Percentiles rank a stretch among this genome's conserved stretches.
These are phyloP conservation scores for Macrotis lagotis DNA, from an alignment of 2,113 vertebrate genomes.

Conservation along the genomic window DNA sequence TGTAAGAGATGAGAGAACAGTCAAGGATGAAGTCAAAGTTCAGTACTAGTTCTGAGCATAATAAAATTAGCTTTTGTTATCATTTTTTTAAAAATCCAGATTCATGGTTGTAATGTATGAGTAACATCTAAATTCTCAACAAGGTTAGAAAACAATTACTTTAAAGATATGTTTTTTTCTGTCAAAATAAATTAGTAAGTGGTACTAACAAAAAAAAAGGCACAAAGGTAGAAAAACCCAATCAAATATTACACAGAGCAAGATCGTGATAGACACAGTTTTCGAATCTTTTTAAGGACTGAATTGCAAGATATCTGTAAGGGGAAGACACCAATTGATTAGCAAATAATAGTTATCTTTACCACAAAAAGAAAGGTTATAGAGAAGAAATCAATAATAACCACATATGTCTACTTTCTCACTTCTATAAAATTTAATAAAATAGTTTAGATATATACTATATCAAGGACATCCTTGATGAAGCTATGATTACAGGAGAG, in stretches of 20 bases:
- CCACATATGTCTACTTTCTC: not conserved
- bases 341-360: not conserved
- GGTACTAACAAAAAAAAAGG: not conserved
- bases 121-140: not conserved
- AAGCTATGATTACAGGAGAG: not conserved
- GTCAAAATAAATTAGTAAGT: not conserved
- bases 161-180: not conserved
- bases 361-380: not conserved
- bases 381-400: not conserved
- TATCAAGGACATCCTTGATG: not conserved
- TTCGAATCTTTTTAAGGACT: not conserved
- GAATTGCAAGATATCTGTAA: not conserved
- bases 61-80: not conserved
- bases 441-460: not conserved
- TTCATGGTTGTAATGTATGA: not conserved
- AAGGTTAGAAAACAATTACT: not conserved
- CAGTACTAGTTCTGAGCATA: not conserved
- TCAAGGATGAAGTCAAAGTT: not conserved
- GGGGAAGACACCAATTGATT: not conserved
- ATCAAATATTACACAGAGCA: not conserved
- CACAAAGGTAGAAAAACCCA: not conserved
- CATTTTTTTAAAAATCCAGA: not conserved
- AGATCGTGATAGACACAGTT: not conserved
- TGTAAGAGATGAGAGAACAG: not conserved
- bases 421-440: not conserved